Evolutionary conservation across 2,113 vertebrate genomes (phyloP).

Genomic region (Ctenodactylus gundi): DNA sequence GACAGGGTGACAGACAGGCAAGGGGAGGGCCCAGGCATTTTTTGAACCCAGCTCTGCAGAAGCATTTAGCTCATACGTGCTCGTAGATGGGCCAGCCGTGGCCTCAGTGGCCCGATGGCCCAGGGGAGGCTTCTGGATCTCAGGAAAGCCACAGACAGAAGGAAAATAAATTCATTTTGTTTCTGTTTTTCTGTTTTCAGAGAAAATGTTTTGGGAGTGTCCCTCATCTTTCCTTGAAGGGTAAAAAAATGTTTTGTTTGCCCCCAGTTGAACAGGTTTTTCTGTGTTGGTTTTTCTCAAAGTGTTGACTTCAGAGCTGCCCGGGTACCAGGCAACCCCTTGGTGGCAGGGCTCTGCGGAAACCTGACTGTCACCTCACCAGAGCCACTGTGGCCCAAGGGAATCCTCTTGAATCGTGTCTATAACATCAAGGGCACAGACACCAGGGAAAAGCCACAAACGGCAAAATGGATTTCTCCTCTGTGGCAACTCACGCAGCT

Average conservation of each 20-base stretch:
- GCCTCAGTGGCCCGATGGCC: not conserved
- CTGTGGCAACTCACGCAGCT: slow-evolving; percentile 45
- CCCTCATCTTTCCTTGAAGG: slow-evolving; percentile 1
- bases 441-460: slow-evolving; percentile 48
- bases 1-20: not conserved
- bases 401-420: too few species aligned
- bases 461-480: slow-evolving; percentile 36
- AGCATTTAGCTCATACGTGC: not conserved
- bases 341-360: not conserved
- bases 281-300: not conserved
- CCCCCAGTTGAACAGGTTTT: slow-evolving; percentile 25
- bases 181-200: slow-evolving; percentile 20
- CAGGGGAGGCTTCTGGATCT: slow-evolving; percentile 31
- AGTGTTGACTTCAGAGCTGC: not conserved
- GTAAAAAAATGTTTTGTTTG: not conserved
- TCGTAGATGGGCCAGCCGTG: not conserved
- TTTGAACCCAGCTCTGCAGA: not conserved
- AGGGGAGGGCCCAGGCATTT: not conserved
- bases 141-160: slow-evolving; percentile 58
- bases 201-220: slow-evolving; percentile 12
- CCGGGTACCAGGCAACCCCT: not conserved
- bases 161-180: slow-evolving; percentile 24
- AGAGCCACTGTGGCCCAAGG: too few species aligned
- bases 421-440: slow-evolving; percentile 53
- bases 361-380: too few species aligned